Evolutionary conservation across 1,140 invertebrate species (phyloP).

Genomic region (Saccostrea cuccullata): DNA sequence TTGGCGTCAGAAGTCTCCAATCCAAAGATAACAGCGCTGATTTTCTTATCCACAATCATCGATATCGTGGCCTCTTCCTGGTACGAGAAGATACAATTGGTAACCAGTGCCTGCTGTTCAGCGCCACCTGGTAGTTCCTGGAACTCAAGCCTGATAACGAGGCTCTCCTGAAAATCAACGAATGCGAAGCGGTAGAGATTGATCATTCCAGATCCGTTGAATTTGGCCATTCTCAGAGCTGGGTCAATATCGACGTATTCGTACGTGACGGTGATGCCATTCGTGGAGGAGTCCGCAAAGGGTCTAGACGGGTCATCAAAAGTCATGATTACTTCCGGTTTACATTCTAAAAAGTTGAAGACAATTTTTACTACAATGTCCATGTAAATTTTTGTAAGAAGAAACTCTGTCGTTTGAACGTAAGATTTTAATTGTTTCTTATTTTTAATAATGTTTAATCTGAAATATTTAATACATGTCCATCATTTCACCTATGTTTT

Average conservation of each 20-base stretch:
- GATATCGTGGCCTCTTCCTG: slow-evolving; percentile 46
- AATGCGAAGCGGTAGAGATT: slow-evolving; percentile 48
- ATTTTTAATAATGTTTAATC: too few species aligned
- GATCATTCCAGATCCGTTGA: slow-evolving; percentile 41
- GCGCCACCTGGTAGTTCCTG: neutral
- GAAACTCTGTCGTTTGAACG: too few species aligned
- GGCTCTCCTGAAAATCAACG: slow-evolving; percentile 33
- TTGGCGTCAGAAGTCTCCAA: slow-evolving; percentile 20
- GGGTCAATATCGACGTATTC: slow-evolving; percentile 25
- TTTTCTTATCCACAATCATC: slow-evolving; percentile 24
- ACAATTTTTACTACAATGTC: neutral
- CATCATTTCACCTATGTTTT: too few species aligned
- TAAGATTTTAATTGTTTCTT: too few species aligned
- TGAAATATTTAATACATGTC: too few species aligned
- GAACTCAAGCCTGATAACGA: slow-evolving; percentile 48
- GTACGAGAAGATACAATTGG: slow-evolving; percentile 50
- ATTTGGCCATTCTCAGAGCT: slow-evolving; percentile 28
- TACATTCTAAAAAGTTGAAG: slow-evolving; percentile 21
- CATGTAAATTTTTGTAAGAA: too few species aligned
- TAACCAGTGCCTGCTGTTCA: slow-evolving; percentile 39
- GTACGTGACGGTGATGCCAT: slow-evolving; percentile 33
- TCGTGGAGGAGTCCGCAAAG: slow-evolving; percentile 35
- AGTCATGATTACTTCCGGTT: slow-evolving; percentile 41
- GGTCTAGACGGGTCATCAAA: slow-evolving; percentile 35
- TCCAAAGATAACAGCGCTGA: slow-evolving; percentile 40